These are phyloP conservation scores for Macaca mulatta DNA, from an alignment of 2,113 vertebrate species.

Conservation along the genomic window DNA sequence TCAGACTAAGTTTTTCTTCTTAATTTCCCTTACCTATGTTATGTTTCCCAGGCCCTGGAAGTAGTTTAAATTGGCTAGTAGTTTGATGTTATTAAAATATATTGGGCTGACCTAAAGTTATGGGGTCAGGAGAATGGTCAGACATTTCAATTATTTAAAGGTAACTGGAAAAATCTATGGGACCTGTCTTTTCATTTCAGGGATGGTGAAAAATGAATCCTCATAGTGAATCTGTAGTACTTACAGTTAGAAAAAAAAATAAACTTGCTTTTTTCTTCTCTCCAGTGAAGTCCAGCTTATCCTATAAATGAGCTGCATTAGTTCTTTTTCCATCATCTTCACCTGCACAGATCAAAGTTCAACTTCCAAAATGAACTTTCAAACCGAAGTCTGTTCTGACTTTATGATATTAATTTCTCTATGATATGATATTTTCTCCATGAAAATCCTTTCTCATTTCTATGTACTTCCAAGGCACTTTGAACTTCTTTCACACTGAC, in stretches of 20 bases:
- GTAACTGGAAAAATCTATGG: not conserved
- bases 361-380: conserved; percentile 26
- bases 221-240: not conserved
- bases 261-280: not conserved
- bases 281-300: not conserved
- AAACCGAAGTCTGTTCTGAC: not conserved
- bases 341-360: not conserved
- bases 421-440: not conserved
- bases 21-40: not conserved
- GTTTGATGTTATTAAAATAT: not conserved
- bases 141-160: not conserved
- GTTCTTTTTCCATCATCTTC: not conserved
- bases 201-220: not conserved
- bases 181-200: not conserved
- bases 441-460: not conserved
- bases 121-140: not conserved
- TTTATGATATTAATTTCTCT: not conserved
- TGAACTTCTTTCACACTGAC: not conserved
- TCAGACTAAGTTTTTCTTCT: not conserved
- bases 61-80: not conserved
- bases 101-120: not conserved
- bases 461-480: not conserved
- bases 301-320: not conserved
- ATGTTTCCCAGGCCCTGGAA: not conserved
- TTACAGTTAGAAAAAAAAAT: not conserved